Base-by-base conservation (phyloP, 2,113 vertebrate species). In the Atrichornis clamosus region DNA sequence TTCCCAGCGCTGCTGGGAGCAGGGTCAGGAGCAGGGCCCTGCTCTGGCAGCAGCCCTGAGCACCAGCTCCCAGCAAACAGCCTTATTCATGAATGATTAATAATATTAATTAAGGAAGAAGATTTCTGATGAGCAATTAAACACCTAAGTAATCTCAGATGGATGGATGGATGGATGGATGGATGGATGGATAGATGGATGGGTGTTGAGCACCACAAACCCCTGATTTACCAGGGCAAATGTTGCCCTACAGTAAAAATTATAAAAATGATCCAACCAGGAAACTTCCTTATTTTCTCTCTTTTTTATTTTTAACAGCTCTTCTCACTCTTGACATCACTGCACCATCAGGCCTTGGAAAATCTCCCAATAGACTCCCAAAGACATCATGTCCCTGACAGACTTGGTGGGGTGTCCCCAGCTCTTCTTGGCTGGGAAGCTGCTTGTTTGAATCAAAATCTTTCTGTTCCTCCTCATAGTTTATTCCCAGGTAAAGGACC, bases 321-420 rank as follows among this genome's bases (percentile, higher is more conserved):
- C 9, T 33, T 76, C 62, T 65, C 74, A 28, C 6, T 78, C 65
- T 52, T 75, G 47, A 47, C 74, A 59, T 42, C 47, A 26, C 22
- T 82, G n/a, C 44, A 15, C 30, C 60, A 52, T 56, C 56, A 87
- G 59, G 35, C 28, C 79, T 78, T 84, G 58, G 73, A 41, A 87
- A 68, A 15, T 10, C 53, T 92, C 46, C 75, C 6, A 2, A 0
- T 13, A 9, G 22, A 26, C 8, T 58, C 70, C 15, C 49, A 46
- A 62, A 84, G 60, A 13, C n/a, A 17, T 7, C 3, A 1, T 2
- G 8, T 41, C 13, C 20, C 55, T 46, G 58, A 3, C 0, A 8
- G 70, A 28, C 55, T 65, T 5, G 1, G 30, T 19, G 68, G 37
- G 62, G 28, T 58, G 28, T 52, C 50, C 60, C 69, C n/a, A 35